Evolutionary conservation across 1,140 invertebrate genomes (phyloP), one percentile per base, ranked within the genome.

Genomic region (Drosophila hydei): DNA sequence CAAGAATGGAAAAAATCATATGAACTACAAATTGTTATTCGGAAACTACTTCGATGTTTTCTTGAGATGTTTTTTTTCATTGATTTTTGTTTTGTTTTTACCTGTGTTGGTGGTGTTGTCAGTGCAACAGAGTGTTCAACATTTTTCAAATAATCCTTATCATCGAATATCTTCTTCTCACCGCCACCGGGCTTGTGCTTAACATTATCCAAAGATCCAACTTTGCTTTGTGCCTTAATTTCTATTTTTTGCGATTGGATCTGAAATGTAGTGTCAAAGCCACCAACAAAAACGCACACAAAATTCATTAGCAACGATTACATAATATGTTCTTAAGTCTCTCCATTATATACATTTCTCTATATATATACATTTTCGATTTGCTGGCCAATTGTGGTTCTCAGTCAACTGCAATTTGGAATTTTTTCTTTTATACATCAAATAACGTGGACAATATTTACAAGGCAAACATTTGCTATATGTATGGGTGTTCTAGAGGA

Each of bases 141-240:
- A 91, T 92, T 91, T 92, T 96, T 96, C 81, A 98, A 94, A 93
- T 99, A 99, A 67, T 97, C 96, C 92, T 96, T 97, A 93, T 98
- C 97, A 91, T 98, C 96, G 92, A 98, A 98, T 89, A 98, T 97
- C 93, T 97, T 97, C 92, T 96, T 96, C 58, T 97, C 97, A 36
- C 98, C 98, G 56, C 98, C 98, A 60, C 97, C 96, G 45, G 98
- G 97, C 92, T 95, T 96, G 93, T 99, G 96, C 91, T 97, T 97
- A 60, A 98, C 95, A 92, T 99, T 99, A 90, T 98, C 97, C 93
- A 98, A 90, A 19, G 97, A 98, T 54, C 97, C 97, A 72, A 98
- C 93, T 93, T 97, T 97, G 92, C 96, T 96, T 92, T 96, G 94
- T 63, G 95, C 96, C 92, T 97, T 96, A 90, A 96, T 94, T 78